Evolutionary conservation across 2,797 vertebrate genomes (phyloP), one percentile per base, ranked within the genome.

Genomic region (Myripristis murdjan): DNA sequence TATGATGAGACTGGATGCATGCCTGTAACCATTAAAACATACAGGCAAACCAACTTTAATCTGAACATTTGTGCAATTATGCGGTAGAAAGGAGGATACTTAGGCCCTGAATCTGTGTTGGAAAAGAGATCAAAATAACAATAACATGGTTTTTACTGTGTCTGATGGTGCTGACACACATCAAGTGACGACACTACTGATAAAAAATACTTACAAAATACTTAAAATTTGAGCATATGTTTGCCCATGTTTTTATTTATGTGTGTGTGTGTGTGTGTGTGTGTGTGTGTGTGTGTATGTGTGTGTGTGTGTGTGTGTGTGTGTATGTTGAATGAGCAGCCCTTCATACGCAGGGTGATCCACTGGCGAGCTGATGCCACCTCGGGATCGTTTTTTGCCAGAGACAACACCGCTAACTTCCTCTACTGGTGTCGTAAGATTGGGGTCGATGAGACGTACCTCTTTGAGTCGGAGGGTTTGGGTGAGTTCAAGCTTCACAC

Each of bases 331-430:
- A 49, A 43, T 56, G 56, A 14, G 39, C 86, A 97, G 96, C 73
- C 84, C 24, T 94, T 98, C 71, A 92, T 93, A 8, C 89, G 94
- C 79, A 94, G 97, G 92, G 97, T 96, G 90, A 98, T 99, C 87
- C 96, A 96, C 5, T 99, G 95, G 94, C 95, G 96, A 90, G 91
- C 95, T 59, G 97, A 96, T 70, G 97, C 98, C 53, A 94, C 96
- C 16, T 96, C 97, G 24, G 97, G 98, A 35, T 98, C 98, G 5
- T 99, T 99, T 92, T 98, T 99, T 24, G 98, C 98, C 64, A 91
- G 98, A 70, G 98, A 99, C 92, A 99, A 99, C 87, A 95, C 97
- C 5, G 97, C 97, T 49, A 99, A 99, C 93, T 99, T 99, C 92
- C 94, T 99, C 68, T 95, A 97, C 82, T 99, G 98, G 98, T 99